Percentiles rank a stretch among this genome's conserved stretches.
These are phyloP conservation scores for Oreortyx pictus DNA, from an alignment of 2,797 vertebrate species.

Conservation along the genomic window DNA sequence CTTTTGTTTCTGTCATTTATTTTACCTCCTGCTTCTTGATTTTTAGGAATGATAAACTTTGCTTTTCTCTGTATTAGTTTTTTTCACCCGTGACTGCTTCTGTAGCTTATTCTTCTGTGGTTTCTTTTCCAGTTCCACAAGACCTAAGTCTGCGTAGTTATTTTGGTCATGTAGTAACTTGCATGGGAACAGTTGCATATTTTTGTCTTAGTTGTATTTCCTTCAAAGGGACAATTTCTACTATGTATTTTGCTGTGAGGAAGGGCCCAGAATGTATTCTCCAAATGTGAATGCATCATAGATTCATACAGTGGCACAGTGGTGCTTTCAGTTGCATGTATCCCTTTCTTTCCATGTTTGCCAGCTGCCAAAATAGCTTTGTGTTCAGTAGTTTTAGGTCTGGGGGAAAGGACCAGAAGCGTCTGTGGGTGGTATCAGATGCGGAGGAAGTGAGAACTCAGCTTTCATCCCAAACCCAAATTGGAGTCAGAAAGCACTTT, in stretches of 20 bases:
- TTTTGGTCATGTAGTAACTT: background rate
- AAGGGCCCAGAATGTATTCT: background rate
- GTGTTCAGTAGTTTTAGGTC: background rate
- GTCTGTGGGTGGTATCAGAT: background rate
- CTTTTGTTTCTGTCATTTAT: background rate
- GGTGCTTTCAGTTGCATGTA: background rate
- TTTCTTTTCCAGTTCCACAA: background rate
- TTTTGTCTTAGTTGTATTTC: background rate
- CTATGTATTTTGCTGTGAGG: background rate
- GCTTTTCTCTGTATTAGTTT: background rate
- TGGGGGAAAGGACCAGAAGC: background rate
- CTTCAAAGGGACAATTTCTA: background rate
- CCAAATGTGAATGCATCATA: background rate
- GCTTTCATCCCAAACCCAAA: background rate
- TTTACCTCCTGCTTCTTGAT: background rate
- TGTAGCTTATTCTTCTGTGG: background rate
- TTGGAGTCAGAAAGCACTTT: background rate
- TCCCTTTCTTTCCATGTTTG: background rate
- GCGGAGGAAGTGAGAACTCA: background rate
- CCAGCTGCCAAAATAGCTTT: background rate
- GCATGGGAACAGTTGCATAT: background rate
- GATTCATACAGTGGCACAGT: accelerated
- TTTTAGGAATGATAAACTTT: background rate
- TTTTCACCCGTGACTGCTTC: background rate
- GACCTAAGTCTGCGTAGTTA: background rate